Evolutionary conservation across 2,797 vertebrate species (phyloP).

Genomic region (Cyprinodon diabolis): DNA sequence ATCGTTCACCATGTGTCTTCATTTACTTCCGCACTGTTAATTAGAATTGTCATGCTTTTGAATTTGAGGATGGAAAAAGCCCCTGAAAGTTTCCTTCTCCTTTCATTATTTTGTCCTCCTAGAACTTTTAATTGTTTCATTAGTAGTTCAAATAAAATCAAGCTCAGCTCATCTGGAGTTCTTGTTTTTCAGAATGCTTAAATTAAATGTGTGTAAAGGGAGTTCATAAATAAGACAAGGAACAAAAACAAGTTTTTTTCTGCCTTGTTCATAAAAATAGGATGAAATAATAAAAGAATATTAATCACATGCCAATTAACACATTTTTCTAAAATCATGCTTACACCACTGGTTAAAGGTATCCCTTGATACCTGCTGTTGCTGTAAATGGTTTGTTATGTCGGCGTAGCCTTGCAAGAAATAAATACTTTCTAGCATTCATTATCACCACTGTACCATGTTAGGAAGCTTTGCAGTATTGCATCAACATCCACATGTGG

Average conservation of each 20-base stretch:
- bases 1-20: conserved; percentile 40
- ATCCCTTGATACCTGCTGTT: neutral
- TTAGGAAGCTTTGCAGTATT: neutral
- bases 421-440: too few species aligned
- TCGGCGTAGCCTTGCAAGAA: too few species aligned
- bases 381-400: too few species aligned
- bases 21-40: conserved; percentile 53
- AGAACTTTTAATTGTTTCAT: conserved; percentile 39
- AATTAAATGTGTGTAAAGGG: neutral
- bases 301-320: neutral
- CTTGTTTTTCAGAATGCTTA: conserved; percentile 19
- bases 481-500: too few species aligned
- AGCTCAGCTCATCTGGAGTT: conserved; percentile 22
- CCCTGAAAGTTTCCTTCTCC: conserved; percentile 16
- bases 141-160: conserved; percentile 26
- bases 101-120: neutral
- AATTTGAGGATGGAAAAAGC: conserved; percentile 24
- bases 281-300: conserved; percentile 5
- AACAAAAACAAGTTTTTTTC: conserved; percentile 1
- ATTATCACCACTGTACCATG: neutral
- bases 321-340: neutral
- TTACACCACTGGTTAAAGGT: neutral
- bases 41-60: conserved; percentile 45
- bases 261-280: conserved; percentile 7
- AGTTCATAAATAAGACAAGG: neutral